phyloP scores from a whole-genome alignment of 2,888 invertebrate species.

The Trypoxylon attenuatum region DNA sequence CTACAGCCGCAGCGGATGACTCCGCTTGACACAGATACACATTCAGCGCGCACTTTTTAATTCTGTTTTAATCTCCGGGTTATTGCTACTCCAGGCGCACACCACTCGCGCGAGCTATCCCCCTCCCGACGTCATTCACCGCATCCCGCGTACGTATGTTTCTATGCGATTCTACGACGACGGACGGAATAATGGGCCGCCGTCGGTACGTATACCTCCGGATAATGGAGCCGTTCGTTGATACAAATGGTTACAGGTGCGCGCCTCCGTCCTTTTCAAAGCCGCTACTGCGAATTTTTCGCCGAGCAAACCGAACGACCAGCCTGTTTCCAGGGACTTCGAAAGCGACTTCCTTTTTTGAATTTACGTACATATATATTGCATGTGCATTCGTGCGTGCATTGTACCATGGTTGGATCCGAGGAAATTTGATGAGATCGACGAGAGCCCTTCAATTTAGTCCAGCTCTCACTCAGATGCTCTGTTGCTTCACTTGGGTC shows the following conservation, averaged over 20 bases:
- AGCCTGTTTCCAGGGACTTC: too few species aligned
- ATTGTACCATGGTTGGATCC: too few species aligned
- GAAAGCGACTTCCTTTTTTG: too few species aligned
- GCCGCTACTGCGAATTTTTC: conserved; percentile 9
- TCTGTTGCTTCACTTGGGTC: too few species aligned
- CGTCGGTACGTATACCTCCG: conserved; percentile 33
- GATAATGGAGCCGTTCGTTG: conserved; percentile 56
- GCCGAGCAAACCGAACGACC: background rate
- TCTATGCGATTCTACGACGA: conserved; percentile 52
- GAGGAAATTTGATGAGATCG: too few species aligned
- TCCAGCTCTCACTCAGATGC: too few species aligned
- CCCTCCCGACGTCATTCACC: conserved; percentile 53
- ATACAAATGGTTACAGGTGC: conserved; percentile 28
- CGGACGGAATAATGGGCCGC: conserved; percentile 61
- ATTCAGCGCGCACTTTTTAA: conserved; percentile 68
- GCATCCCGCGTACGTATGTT: conserved; percentile 56
- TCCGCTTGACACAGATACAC: conserved; percentile 69
- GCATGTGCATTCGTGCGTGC: too few species aligned
- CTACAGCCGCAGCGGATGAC: conserved; percentile 52
- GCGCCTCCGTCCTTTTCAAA: background rate
- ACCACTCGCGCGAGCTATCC: conserved; percentile 24
- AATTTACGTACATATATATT: too few species aligned
- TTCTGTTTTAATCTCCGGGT: conserved; percentile 73
- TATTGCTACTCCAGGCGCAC: conserved; percentile 66
- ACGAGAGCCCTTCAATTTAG: too few species aligned